Conservation (phyloP, 2,797 vertebrate species). For the Garrulus glandarius region DNA sequence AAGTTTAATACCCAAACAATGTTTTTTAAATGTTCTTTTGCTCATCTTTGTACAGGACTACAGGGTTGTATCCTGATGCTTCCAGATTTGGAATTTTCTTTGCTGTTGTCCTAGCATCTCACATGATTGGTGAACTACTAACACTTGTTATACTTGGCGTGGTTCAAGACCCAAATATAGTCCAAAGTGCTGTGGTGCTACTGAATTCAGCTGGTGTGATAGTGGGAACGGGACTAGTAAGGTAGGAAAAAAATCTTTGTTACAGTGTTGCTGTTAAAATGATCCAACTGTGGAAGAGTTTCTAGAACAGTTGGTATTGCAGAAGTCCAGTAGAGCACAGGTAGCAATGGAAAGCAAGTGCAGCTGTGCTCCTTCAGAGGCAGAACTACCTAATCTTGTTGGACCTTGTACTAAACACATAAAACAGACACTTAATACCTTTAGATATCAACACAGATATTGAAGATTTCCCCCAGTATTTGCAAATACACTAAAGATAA, state of each 20-base stretch:
- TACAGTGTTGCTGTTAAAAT: neutral
- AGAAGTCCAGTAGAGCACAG: neutral
- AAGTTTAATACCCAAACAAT: neutral
- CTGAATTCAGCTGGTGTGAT: constrained; percentile 88
- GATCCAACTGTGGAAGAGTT: neutral
- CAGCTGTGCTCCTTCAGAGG: neutral
- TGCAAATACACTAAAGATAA: neutral
- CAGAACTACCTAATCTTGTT: neutral
- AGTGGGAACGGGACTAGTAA: constrained; percentile 89
- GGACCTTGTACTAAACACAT: neutral
- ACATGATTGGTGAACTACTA: constrained; percentile 86
- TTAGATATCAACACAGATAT: neutral
- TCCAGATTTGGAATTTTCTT: constrained; percentile 88
- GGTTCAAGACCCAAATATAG: constrained; percentile 88
- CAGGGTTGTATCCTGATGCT: constrained; percentile 85
- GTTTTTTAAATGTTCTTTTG: neutral
- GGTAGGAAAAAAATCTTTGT: constrained; percentile 73
- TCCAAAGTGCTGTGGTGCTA: constrained; percentile 87
- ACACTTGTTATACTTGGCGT: constrained; percentile 87
- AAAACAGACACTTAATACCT: neutral
- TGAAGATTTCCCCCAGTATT: neutral
- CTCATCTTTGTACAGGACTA: constrained; percentile 78
- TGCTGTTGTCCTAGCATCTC: constrained; percentile 85
- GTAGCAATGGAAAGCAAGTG: neutral
- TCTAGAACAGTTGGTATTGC: neutral